Evolutionary conservation across 2,797 vertebrate species (phyloP), one percentile per base, ranked within the genome.

Genomic region (Clamator glandarius): DNA sequence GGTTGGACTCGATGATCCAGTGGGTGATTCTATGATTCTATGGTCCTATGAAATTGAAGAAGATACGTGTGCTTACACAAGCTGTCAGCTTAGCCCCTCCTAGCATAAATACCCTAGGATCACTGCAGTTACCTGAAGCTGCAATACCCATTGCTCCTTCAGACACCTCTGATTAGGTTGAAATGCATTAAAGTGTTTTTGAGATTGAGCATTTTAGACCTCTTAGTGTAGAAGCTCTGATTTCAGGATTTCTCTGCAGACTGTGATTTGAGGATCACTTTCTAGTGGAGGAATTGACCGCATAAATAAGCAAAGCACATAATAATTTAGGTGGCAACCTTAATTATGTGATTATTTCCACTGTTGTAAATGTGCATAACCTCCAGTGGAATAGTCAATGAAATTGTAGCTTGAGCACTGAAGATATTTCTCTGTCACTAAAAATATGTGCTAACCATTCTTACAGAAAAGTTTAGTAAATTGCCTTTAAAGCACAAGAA

Each of bases 281-380:
- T 87, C 50, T 51, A 70, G 33, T 42, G 61, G 28, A 82, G 36
- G 54, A 77, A 84, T 61, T 74, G 29, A 77, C 57, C 50, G n/a
- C 72, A 62, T 84, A 90, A 91, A 82, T 64, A 81, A 90, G 87
- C 48, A 91, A 96, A 96, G 62, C 57, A 72, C 57, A 44, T 2
- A n/a, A 64, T 93, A 92, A 96, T 93, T 94, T 95, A 72, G 51
- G 52, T 81, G 68, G 80, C 64, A 86, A 84, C 80, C 57, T 75
- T 93, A 93, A 94, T 90, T 95, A 77, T 29, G 13, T 82, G 64
- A 93, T 94, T 96, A 91, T 86, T 92, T 95, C 64, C 50, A 31
- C 80, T 86, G 76, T 76, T 0, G 0, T 80, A 63, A 82, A 84
- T 35, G 57, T 33, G 54, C 48, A 17, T 87, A 91, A 97, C 74